Percentiles rank a stretch among this genome's conserved stretches.
These are phyloP conservation scores for Megaceryle alcyon DNA, from an alignment of 2,797 vertebrate genomes.

Conservation along the genomic window DNA sequence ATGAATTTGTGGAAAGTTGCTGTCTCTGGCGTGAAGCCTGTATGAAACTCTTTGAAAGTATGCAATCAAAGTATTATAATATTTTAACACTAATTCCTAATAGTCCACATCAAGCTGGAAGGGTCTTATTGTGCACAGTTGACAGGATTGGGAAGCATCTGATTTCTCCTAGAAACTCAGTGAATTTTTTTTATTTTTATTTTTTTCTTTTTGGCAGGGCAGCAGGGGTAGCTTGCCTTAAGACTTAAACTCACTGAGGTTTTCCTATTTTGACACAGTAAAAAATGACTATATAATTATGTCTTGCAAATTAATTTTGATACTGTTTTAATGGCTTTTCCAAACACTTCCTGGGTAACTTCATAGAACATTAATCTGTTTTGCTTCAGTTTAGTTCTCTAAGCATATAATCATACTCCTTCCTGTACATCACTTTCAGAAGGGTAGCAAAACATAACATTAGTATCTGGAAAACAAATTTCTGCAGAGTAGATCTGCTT, in stretches of 20 bases:
- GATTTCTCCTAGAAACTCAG: neutral
- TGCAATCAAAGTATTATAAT: neutral
- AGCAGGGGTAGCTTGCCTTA: neutral
- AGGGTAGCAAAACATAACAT: neutral
- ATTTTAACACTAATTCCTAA: neutral
- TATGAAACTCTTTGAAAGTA: neutral
- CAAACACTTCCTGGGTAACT: neutral
- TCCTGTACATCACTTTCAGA: neutral
- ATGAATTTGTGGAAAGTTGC: neutral
- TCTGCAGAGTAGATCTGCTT: neutral
- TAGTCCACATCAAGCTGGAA: neutral
- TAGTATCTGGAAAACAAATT: constrained; percentile 14
- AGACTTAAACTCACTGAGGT: neutral
- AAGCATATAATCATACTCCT: neutral
- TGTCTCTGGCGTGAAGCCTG: neutral
- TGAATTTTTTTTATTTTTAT: neutral
- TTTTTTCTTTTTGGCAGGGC: neutral
- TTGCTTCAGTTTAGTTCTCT: neutral
- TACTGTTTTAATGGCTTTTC: neutral
- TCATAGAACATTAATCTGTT: neutral
- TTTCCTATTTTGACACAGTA: neutral
- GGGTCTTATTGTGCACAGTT: neutral
- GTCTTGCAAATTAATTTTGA: neutral
- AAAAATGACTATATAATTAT: neutral
- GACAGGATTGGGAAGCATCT: neutral